Percentiles rank a stretch among this genome's conserved stretches.
phyloP scores from a whole-genome alignment of 1,140 invertebrate genomes.

The Pseudomyrmex sp. region DNA sequence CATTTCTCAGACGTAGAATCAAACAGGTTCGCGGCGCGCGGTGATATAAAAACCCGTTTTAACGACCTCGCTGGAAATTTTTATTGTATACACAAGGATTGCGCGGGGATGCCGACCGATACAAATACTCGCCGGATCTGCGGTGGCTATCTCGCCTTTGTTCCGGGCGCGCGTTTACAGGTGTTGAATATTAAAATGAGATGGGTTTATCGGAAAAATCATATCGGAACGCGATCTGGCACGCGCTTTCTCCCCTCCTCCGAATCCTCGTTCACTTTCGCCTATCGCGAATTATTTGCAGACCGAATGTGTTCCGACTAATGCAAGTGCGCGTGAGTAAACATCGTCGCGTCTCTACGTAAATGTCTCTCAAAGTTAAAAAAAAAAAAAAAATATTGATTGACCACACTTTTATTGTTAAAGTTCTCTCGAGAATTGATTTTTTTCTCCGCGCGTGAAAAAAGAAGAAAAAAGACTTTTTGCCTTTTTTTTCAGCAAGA shows the following conservation, averaged over 20 bases:
- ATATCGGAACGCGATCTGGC: conserved; percentile 35
- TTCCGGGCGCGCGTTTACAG: conserved; percentile 47
- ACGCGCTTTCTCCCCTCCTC: conserved; percentile 3
- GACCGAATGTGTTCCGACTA: neutral
- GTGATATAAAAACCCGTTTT: conserved; percentile 60
- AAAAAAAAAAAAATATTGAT: conserved; percentile 14
- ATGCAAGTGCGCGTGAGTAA: neutral
- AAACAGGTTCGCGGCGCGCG: conserved; percentile 67
- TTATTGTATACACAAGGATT: conserved; percentile 40
- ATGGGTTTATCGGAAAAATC: conserved; percentile 54
- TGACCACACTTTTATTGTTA: neutral
- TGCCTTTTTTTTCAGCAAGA: conserved; percentile 40
- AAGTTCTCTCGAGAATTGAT: conserved; percentile 15
- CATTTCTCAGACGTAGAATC: conserved; percentile 72
- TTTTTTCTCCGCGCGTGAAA: conserved; percentile 45
- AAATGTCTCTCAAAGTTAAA: neutral
- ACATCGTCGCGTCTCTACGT: neutral
- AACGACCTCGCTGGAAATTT: conserved; percentile 54
- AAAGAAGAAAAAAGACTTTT: conserved; percentile 44
- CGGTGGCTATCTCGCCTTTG: conserved; percentile 52
- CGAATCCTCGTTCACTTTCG: conserved; percentile 29
- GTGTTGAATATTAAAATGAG: conserved; percentile 61
- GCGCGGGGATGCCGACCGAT: conserved; percentile 44
- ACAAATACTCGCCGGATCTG: conserved; percentile 52
- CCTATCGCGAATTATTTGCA: conserved; percentile 28